phyloP scores from a whole-genome alignment of 2,113 vertebrate genomes.

The Crotalus horridus region DNA sequence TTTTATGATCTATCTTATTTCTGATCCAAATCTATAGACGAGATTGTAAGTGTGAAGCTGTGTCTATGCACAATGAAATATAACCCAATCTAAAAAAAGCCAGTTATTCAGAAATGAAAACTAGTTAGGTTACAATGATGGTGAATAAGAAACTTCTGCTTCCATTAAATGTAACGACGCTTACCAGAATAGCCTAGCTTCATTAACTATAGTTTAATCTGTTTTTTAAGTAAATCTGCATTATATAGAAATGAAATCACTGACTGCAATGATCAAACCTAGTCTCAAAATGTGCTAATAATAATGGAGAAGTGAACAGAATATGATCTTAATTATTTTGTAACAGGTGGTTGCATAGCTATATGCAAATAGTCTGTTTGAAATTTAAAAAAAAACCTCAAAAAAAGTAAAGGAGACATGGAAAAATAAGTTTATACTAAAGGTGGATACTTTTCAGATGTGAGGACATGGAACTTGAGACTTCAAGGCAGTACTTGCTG shows the following conservation, averaged over 20 bases:
- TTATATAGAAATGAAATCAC: background rate
- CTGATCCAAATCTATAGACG: background rate
- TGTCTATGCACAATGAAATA: background rate
- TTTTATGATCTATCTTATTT: background rate
- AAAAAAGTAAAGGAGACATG: background rate
- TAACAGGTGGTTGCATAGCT: background rate
- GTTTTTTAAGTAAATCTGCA: background rate
- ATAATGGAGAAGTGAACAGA: background rate
- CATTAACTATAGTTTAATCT: background rate
- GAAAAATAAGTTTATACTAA: background rate
- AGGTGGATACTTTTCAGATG: background rate
- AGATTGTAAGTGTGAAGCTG: background rate
- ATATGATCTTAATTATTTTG: background rate
- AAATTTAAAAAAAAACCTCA: background rate
- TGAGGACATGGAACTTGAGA: background rate
- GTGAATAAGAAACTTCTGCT: background rate
- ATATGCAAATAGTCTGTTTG: background rate
- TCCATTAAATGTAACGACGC: background rate
- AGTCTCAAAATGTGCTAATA: background rate
- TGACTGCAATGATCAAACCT: background rate
- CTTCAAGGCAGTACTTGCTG: background rate
- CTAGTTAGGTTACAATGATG: background rate
- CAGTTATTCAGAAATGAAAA: background rate
- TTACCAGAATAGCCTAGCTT: background rate
- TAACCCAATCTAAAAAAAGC: background rate